These are phyloP conservation scores for Planiliza haematocheilus DNA, from an alignment of 2,113 vertebrate species.

Conservation along the genomic window DNA sequence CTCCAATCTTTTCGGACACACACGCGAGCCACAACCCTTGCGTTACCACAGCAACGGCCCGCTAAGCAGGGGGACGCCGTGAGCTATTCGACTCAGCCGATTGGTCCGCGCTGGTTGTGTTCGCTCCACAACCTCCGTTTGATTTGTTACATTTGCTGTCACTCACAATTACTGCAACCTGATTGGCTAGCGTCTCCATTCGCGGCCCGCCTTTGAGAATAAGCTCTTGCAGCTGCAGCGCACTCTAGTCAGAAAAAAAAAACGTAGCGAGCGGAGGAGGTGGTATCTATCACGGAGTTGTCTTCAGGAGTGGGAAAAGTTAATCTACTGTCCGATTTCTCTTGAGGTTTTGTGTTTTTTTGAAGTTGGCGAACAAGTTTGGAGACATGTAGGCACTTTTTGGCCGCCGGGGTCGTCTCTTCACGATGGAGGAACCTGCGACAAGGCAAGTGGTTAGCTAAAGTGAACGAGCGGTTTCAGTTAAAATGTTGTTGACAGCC, in stretches of 20 bases:
- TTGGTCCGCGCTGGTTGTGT: slow-evolving; percentile 29
- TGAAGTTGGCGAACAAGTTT: not conserved
- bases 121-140: not conserved
- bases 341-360: too few relatives aligned
- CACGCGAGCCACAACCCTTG: slow-evolving; percentile 49
- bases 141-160: slow-evolving; percentile 38
- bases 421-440: slow-evolving; percentile 70
- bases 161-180: accelerated
- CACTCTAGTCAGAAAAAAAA: slow-evolving; percentile 19
- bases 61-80: not conserved
- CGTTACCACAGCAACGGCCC: slow-evolving; percentile 64
- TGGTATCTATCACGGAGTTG: not conserved
- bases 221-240: slow-evolving; percentile 35
- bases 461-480: slow-evolving; percentile 8
- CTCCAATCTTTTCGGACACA: slow-evolving; percentile 15
- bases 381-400: slow-evolving; percentile 50
- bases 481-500: not conserved
- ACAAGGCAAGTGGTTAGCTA: slow-evolving; percentile 67
- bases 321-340: not conserved
- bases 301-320: slow-evolving; percentile 19
- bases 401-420: slow-evolving; percentile 3
- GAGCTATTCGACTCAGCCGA: not conserved
- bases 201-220: slow-evolving; percentile 25
- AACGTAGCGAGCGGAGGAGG: slow-evolving; percentile 23
- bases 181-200: slow-evolving; percentile 34